Evolutionary conservation across 2,797 vertebrate genomes (phyloP), one percentile per base, ranked within the genome.

Genomic region (Gadopsis bispinosus): DNA sequence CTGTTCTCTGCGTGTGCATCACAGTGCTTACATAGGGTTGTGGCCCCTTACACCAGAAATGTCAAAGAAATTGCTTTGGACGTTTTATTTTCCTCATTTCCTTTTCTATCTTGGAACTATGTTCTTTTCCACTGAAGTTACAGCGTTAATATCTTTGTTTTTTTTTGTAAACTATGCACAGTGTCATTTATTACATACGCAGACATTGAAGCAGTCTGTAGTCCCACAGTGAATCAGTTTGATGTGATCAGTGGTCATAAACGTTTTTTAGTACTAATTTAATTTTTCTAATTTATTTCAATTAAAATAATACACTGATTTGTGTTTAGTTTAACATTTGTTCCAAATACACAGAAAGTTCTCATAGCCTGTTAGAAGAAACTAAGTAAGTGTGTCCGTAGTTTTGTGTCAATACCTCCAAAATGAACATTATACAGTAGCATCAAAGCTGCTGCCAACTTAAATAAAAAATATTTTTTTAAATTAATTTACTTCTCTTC

Each of bases 1-100:
- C 50, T 83, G 80, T 92, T 84, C 85, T 84, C 26, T 26, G 26
- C 26, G 26, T 26, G 26, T 26, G 26, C 26, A 26, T 26, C 12
- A 33, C 69, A 51, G 26, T 54, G 45, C 65, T 69, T 47, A 77
- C 73, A 59, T 55, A 53, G 43, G 35, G 29, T 61, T 64, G 67
- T 22, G 68, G 6, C 60, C 8, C 11, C 3, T 71, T 69, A 69
- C 69, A 75, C 39, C 41, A 76, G 39, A 82, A 83, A 82, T 51
- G 11, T 63, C 31, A 64, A 47, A 54, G n/a, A 84, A 69, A 48
- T 70, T 53, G 33, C 29, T 16, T 22, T 53, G 5, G 13, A 69
- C 8, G 0, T 73, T 78, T 75, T 50, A 74, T 79, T 60, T 77
- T 71, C 16, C 19, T 66, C 14, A 72, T 72, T 59, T 73, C 19